Evolutionary conservation across 2,113 vertebrate genomes (phyloP).

Genomic region (Empidonax alnorum): DNA sequence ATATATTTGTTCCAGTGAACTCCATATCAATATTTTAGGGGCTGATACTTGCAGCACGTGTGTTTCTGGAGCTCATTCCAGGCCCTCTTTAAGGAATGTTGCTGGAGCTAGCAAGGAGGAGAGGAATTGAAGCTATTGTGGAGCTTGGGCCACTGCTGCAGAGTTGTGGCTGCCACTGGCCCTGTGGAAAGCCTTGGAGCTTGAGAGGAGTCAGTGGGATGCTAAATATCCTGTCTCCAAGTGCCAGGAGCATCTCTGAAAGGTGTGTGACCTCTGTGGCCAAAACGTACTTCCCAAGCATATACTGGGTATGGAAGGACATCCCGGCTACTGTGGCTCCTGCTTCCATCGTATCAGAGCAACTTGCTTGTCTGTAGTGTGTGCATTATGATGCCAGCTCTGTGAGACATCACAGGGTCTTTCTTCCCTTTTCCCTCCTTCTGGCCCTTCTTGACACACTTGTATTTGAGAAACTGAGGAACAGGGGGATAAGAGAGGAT

Average conservation of each 20-base stretch:
- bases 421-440: not conserved
- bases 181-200: not conserved
- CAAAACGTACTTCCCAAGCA: not conserved
- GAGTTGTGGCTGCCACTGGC: not conserved
- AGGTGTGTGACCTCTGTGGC: not conserved
- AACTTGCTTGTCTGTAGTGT: not conserved
- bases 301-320: not conserved
- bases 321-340: not conserved
- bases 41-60: not conserved
- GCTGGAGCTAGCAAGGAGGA: not conserved
- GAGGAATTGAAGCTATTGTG: not conserved
- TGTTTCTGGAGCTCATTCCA: not conserved
- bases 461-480: not conserved
- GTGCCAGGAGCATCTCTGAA: not conserved
- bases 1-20: not conserved
- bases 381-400: not conserved
- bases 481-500: not conserved
- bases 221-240: fast-evolving
- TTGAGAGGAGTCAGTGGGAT: not conserved
- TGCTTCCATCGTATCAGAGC: not conserved
- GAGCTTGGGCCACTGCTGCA: not conserved
- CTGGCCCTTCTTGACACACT: not conserved
- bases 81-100: not conserved
- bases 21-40: not conserved
- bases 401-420: fast-evolving